Percentiles rank a stretch among this genome's conserved stretches.
Conservation (phyloP, 2,797 vertebrate genomes). For the Crocodylus rhombifer region DNA sequence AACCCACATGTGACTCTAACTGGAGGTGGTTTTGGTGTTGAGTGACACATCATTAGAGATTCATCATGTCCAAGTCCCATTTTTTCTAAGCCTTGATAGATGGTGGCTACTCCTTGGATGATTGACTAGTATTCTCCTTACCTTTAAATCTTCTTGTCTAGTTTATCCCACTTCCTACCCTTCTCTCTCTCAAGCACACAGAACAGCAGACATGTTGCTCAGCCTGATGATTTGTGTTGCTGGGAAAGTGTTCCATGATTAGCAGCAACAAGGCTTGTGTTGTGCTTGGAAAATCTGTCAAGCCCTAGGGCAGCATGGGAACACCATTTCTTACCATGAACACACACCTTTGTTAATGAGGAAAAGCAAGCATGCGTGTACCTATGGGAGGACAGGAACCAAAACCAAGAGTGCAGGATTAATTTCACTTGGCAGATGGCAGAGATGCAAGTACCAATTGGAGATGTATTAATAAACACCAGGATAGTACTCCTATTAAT, state of each 20-base stretch:
- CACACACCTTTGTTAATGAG: conserved; percentile 5
- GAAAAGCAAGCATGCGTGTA: conserved; percentile 8
- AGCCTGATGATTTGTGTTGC: not conserved
- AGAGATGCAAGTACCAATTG: conserved; percentile 44
- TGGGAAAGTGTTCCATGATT: conserved; percentile 23
- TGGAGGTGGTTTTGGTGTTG: not conserved
- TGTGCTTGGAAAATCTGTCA: not conserved
- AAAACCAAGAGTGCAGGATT: conserved; percentile 41
- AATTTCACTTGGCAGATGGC: conserved; percentile 30
- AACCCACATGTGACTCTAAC: not conserved
- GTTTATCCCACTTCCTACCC: not conserved
- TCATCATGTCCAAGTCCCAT: not conserved
- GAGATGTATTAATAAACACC: conserved; percentile 25
- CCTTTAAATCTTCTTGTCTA: not conserved
- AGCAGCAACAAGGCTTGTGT: not conserved
- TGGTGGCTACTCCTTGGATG: not conserved
- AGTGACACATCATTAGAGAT: not conserved
- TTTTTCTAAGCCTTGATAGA: not conserved
- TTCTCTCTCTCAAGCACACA: not conserved
- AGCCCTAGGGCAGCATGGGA: not conserved
- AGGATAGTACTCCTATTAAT: conserved; percentile 48
- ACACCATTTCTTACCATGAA: not conserved
- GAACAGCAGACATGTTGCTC: not conserved
- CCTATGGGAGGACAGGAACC: conserved; percentile 35
- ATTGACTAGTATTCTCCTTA: not conserved